A percentile compares a stretch with the other conserved stretches of the same genome.
Conservation (phyloP, 1,140 invertebrate species). For the Brachionus calyciflorus region DNA sequence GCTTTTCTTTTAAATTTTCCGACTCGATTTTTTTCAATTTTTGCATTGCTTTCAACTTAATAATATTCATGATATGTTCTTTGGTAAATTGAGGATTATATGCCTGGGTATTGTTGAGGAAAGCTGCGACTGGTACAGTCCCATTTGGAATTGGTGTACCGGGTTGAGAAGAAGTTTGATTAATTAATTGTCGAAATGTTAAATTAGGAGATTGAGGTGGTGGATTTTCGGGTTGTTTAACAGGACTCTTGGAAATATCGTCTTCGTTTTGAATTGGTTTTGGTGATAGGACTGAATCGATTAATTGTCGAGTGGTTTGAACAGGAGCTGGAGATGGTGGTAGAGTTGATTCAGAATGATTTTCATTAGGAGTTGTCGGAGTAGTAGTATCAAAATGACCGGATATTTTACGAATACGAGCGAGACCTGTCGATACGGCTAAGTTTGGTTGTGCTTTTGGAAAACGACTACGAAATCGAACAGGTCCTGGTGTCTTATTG, state of each 20-base stretch:
- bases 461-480: slow-evolving; percentile 31
- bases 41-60: slow-evolving; percentile 39
- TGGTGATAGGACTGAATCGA: slow-evolving; percentile 24
- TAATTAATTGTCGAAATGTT: neutral
- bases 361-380: neutral
- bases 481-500: neutral
- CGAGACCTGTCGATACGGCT: slow-evolving; percentile 1
- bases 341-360: neutral
- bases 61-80: slow-evolving; percentile 46
- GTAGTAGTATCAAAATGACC: too few relatives aligned
- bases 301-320: neutral
- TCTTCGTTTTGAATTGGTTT: neutral
- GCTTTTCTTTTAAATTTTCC: slow-evolving; percentile 42
- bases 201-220: neutral
- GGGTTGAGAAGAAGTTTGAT: neutral
- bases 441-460: slow-evolving; percentile 38
- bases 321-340: neutral
- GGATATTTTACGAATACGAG: slow-evolving; percentile 15
- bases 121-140: neutral
- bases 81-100: slow-evolving; percentile 28
- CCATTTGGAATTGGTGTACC: neutral
- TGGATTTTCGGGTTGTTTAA: neutral
- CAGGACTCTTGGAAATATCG: neutral
- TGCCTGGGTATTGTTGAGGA: neutral
- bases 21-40: slow-evolving; percentile 46